These are phyloP conservation scores for Leptopterna dolabrata DNA, from an alignment of 2,888 invertebrate genomes.

Conservation along the genomic window DNA sequence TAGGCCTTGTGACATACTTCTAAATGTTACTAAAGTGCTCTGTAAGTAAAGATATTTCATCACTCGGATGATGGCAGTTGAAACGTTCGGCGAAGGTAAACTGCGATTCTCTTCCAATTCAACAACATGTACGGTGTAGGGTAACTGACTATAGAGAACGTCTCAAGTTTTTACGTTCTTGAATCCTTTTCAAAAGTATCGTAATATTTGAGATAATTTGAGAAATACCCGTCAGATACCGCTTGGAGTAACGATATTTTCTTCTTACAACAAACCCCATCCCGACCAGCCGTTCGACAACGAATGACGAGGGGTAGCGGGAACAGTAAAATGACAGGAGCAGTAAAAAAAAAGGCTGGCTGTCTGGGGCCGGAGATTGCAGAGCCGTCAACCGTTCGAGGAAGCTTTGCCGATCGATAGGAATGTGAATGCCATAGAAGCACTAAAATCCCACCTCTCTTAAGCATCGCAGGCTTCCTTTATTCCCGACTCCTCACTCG, in stretches of 20 bases:
- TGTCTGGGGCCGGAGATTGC: slow-evolving; percentile 30
- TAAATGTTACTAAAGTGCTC: no score
- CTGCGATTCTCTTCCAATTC: no score
- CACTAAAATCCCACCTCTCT: neutral
- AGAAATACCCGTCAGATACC: neutral
- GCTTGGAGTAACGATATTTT: neutral
- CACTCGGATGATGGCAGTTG: no score
- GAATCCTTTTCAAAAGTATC: neutral
- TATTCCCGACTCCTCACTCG: neutral
- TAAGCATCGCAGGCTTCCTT: neutral
- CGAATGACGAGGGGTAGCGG: neutral
- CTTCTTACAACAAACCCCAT: neutral
- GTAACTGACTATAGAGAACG: no score
- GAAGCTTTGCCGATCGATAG: neutral
- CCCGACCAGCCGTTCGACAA: neutral
- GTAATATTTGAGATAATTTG: neutral
- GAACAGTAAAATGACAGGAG: neutral
- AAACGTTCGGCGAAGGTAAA: no score
- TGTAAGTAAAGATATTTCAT: no score
- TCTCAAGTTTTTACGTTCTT: neutral
- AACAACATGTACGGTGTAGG: no score
- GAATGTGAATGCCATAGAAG: neutral
- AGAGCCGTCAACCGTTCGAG: neutral
- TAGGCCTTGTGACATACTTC: no score
- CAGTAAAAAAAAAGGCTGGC: slow-evolving; percentile 1